Evolutionary conservation across 2,888 invertebrate genomes (phyloP).

Genomic region (Caenorhabditis parvicauda): DNA sequence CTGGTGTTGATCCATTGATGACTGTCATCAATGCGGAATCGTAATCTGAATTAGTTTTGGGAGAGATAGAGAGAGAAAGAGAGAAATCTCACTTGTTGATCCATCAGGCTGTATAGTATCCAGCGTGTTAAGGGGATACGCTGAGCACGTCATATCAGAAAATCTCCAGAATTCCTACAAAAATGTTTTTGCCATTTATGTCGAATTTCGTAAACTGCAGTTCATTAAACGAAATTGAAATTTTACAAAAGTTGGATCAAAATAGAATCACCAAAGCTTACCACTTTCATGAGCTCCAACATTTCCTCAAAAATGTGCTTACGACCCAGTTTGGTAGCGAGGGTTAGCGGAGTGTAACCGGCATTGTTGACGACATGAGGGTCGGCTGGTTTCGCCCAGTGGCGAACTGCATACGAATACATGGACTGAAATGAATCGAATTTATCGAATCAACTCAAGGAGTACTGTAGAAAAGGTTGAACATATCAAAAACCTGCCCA

Average conservation of each 20-base stretch:
- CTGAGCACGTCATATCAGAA: slow-evolving; percentile 96
- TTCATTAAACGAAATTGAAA: background rate
- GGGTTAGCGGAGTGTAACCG: slow-evolving; percentile 88
- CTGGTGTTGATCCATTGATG: slow-evolving; percentile 91
- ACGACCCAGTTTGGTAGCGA: slow-evolving; percentile 92
- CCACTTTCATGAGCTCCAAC: slow-evolving; percentile 77
- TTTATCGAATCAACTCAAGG: no score
- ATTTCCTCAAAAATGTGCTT: slow-evolving; percentile 95
- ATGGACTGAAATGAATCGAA: slow-evolving; percentile 34
- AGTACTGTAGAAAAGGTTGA: no score
- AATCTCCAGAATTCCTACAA: slow-evolving; percentile 96
- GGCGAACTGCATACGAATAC: slow-evolving; percentile 91
- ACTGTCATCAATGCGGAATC: slow-evolving; percentile 96
- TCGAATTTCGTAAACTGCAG: background rate
- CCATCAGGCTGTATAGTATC: slow-evolving; percentile 93
- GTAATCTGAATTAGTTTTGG: slow-evolving; percentile 75
- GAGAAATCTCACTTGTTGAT: slow-evolving; percentile 75
- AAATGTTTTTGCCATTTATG: background rate
- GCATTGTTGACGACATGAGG: slow-evolving; percentile 84
- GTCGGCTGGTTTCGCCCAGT: slow-evolving; percentile 87
- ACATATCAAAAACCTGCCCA: no score
- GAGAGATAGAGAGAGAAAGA: background rate
- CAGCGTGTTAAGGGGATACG: slow-evolving; percentile 90
- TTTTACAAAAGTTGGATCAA: background rate
- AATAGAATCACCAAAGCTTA: slow-evolving; percentile 29